Evolutionary conservation across 1,140 invertebrate genomes (phyloP).

Genomic region (Drosophila gunungcola): DNA sequence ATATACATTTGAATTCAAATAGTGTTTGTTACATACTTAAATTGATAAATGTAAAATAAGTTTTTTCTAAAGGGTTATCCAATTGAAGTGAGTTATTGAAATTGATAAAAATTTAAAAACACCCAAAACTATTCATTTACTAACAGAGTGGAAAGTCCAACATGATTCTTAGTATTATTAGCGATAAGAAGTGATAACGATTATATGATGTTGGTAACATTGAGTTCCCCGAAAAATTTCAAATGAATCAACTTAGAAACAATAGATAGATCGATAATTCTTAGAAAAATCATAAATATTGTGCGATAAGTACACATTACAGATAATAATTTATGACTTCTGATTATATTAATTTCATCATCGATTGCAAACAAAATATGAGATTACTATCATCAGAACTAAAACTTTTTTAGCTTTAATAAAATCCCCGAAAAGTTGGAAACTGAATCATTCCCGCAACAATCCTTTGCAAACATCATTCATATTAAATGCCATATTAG

Average conservation of each 20-base stretch:
- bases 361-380: no score
- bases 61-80: no score
- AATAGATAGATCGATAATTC: not conserved
- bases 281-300: not conserved
- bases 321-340: slow-evolving; percentile 12
- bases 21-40: no score
- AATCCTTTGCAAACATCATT: no score
- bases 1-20: no score
- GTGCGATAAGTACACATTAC: not conserved
- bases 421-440: not conserved
- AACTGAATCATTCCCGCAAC: not conserved
- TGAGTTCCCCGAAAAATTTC: not conserved
- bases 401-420: not conserved
- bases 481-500: no score
- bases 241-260: slow-evolving; percentile 15
- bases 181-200: slow-evolving; percentile 6
- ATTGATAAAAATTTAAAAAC: not conserved
- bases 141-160: slow-evolving; percentile 5
- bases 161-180: not conserved
- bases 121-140: not conserved
- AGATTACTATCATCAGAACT: not conserved
- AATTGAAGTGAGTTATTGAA: no score
- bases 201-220: no score
- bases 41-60: no score
- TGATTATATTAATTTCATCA: no score